Evolutionary conservation across 2,797 vertebrate species (phyloP), one percentile per base, ranked within the genome.

Genomic region (Xenopus petersii): DNA sequence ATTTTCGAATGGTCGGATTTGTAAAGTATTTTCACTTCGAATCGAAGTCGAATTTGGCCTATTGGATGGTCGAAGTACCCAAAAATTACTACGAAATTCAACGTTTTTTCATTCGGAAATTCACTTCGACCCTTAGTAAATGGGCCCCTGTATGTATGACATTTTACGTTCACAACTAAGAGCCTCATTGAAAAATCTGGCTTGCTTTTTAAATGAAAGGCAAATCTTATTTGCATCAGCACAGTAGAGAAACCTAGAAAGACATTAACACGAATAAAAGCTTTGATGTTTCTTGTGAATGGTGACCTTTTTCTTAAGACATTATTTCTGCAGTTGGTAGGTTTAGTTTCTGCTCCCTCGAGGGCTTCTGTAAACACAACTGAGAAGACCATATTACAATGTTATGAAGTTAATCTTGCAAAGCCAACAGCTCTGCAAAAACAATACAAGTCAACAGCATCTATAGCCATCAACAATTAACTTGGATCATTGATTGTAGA

Each of bases 211-310:
- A 36, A 36, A 36, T 36, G 33, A 36, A 36, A 36, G 6, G 33
- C 10, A 58, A 67, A 76, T 76, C 62, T 77, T 68, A 61, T 77
- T 59, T 66, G 30, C 60, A 67, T 77, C 42, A 67, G 42, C 49
- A 48, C 30, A 24, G 26, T 64, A 64, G 56, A 48, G 56, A 46
- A 17, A 13, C 48, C 56, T 46, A 62, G 64, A 62, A 54, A 71
- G 54, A 66, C 68, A 71, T 62, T 42, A 54, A 1, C 49, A 48
- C 63, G 54, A 72, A 72, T 77, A 56, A 68, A 63, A 55, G 70
- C 63, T 66, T 54, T 49, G 12, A 51, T 51, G 49, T 51, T 51
- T 71, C 55, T 17, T 71, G 62, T 62, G 47, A 48, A 62, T 33
- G 54, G 30, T 72, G 70, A 77, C 70, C 75, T 77, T 64, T 77